These are phyloP conservation scores for Setophaga petechia DNA, from an alignment of 2,113 vertebrate genomes.

Conservation along the genomic window DNA sequence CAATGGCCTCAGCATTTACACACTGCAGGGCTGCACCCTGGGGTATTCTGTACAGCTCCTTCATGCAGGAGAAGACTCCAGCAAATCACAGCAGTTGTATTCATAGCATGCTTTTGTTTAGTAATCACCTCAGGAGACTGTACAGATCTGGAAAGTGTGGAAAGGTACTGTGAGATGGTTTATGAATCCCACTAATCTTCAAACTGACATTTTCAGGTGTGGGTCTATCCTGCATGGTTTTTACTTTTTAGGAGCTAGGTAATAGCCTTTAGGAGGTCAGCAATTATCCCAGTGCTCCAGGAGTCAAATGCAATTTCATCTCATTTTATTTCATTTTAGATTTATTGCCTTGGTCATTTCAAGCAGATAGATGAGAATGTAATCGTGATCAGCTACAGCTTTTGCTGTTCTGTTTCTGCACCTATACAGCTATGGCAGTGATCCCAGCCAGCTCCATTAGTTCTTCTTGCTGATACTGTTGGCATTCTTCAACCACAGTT, in stretches of 20 bases:
- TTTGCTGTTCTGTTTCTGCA: conserved; percentile 21
- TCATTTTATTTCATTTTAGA: conserved; percentile 59
- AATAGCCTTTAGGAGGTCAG: conserved; percentile 54
- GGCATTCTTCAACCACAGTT: neutral
- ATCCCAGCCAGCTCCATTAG: neutral
- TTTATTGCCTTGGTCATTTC: conserved; percentile 49
- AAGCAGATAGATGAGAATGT: conserved; percentile 45
- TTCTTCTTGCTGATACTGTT: neutral
- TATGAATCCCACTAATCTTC: conserved; percentile 32
- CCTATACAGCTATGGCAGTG: neutral
- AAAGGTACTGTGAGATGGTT: conserved; percentile 2
- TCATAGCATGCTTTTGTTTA: neutral
- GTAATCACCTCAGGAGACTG: conserved; percentile 8
- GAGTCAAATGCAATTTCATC: conserved; percentile 59
- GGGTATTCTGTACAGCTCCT: neutral
- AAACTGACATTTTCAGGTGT: conserved; percentile 34
- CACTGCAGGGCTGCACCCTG: neutral
- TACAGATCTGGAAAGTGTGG: neutral
- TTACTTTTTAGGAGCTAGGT: conserved; percentile 43
- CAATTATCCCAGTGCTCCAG: conserved; percentile 49
- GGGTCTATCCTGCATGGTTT: neutral
- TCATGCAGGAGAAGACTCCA: neutral
- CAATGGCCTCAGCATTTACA: neutral
- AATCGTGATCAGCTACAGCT: conserved; percentile 7
- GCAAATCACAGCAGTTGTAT: neutral